Conservation (phyloP, 1,140 invertebrate species). For the Belonocnema kinseyi region DNA sequence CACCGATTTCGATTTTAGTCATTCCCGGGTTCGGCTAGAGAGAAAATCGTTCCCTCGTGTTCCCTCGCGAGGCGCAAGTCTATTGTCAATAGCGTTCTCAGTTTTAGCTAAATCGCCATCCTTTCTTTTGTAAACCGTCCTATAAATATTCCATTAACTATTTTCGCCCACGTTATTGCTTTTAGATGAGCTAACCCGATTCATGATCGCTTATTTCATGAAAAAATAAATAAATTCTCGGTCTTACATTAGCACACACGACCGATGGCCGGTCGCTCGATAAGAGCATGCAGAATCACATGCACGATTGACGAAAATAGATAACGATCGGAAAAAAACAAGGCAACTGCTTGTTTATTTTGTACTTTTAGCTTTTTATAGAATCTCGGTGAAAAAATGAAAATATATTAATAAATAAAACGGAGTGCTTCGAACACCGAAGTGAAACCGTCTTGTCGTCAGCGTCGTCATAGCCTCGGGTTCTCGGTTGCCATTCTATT, state of each 20-base stretch:
- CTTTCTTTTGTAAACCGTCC: neutral
- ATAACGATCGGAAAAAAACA: constrained; percentile 20
- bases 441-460: constrained; percentile 17
- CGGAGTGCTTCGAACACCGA: neutral
- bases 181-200: too few species aligned
- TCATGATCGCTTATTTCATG: too few species aligned
- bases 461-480: neutral
- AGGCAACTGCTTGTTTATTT: neutral
- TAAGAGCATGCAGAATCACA: constrained; percentile 39
- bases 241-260: neutral
- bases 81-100: neutral
- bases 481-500: constrained; percentile 2
- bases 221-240: neutral
- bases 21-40: constrained; percentile 72
- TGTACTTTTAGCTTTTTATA: too few species aligned
- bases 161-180: too few species aligned
- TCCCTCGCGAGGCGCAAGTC: constrained; percentile 25
- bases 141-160: too few species aligned
- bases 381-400: neutral
- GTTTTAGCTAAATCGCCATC: neutral
- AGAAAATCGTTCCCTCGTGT: constrained; percentile 67
- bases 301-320: constrained; percentile 7
- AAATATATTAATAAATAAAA: neutral
- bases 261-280: neutral
- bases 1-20: constrained; percentile 76